Percentiles rank a stretch among this genome's conserved stretches.
These are phyloP conservation scores for Trachops cirrhosus DNA, from an alignment of 2,797 vertebrate genomes.

Conservation along the genomic window DNA sequence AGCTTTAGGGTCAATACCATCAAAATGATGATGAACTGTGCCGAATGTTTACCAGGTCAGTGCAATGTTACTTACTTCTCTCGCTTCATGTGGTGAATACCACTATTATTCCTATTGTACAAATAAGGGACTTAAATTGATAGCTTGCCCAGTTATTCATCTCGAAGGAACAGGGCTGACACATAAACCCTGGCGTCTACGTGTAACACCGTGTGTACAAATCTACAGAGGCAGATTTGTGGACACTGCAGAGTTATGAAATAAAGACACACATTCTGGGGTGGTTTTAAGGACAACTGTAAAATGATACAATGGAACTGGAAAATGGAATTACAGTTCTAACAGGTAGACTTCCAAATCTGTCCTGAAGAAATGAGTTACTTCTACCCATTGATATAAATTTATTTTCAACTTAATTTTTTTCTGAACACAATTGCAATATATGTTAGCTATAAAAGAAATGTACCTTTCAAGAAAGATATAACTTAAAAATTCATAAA, in stretches of 20 bases:
- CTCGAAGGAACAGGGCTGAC: neutral
- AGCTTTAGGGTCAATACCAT: neutral
- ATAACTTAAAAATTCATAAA: neutral
- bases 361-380: neutral
- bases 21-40: neutral
- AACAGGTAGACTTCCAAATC: conserved; percentile 1
- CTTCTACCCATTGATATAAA: neutral
- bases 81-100: neutral
- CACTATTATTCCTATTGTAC: conserved; percentile 4
- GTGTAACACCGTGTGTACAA: neutral
- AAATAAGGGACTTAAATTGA: neutral
- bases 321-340: neutral
- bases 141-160: neutral
- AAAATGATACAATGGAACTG: neutral
- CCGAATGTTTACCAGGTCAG: neutral
- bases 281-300: neutral
- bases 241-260: neutral
- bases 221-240: neutral
- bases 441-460: neutral
- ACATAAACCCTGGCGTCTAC: neutral
- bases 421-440: conserved; percentile 22
- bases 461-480: neutral
- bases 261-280: neutral
- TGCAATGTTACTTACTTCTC: conserved; percentile 33
- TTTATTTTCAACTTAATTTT: neutral